Conservation (phyloP, 2,797 vertebrate genomes). For the Buphagus erythrorhynchus region DNA sequence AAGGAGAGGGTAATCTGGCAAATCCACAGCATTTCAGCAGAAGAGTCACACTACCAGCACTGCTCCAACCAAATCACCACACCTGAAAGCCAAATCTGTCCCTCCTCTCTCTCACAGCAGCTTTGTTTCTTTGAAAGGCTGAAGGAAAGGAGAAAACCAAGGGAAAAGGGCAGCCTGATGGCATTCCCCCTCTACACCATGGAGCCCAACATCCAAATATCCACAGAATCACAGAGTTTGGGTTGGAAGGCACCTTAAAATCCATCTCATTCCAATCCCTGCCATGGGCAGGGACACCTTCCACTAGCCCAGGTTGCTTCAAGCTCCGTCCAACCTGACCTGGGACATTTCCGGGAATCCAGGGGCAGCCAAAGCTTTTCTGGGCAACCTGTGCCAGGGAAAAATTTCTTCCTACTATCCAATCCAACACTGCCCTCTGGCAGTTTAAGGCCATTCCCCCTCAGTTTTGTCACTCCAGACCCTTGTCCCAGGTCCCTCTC, state of each 20-base stretch:
- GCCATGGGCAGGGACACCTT: background rate
- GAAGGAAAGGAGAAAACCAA: background rate
- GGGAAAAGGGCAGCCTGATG: background rate
- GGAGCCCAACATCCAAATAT: accelerated
- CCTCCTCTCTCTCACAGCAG: background rate
- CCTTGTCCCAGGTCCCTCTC: background rate
- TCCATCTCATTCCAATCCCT: background rate
- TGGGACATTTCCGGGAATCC: background rate
- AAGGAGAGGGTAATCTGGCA: background rate
- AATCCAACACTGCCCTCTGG: background rate
- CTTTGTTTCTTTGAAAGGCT: background rate
- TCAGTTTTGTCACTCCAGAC: background rate
- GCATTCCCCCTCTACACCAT: accelerated
- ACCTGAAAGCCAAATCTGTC: background rate
- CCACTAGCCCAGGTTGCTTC: accelerated
- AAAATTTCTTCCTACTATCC: background rate
- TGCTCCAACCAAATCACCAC: background rate
- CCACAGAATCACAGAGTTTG: background rate
- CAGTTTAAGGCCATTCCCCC: background rate
- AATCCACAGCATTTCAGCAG: background rate
- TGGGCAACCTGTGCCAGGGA: background rate
- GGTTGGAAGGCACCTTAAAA: background rate
- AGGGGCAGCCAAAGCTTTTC: background rate
- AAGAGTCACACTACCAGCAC: background rate
- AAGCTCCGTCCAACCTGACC: accelerated